Evolutionary conservation across 30 jellyfish, hydroid and myxozoan species (phyloP).

Genomic region (Hydra vulgaris): DNA sequence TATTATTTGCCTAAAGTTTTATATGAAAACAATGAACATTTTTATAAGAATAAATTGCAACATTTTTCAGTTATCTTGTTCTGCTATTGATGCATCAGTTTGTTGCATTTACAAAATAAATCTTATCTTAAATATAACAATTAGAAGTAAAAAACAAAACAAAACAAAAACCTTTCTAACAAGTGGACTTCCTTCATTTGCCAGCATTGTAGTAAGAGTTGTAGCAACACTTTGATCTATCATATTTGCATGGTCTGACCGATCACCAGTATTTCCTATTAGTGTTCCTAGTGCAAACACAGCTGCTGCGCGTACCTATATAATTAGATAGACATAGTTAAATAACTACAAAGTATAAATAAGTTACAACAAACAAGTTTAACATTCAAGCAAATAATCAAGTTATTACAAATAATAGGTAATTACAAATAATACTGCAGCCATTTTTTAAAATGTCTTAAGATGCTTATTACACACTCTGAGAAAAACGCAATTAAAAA

Average conservation of each 20-base stretch:
- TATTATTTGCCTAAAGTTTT: no score
- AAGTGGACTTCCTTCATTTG: constrained; percentile 96
- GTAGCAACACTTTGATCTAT: constrained; percentile 96
- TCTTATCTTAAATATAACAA: not conserved
- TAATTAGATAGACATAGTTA: not conserved
- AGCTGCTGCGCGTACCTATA: constrained; percentile 96
- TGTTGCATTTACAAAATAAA: no score
- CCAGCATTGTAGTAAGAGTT: constrained; percentile 62
- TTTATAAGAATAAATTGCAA: no score
- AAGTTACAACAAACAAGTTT: not conserved
- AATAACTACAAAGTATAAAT: not conserved
- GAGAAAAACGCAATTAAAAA: no score
- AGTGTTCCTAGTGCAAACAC: constrained; percentile 86
- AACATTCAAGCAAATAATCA: not conserved
- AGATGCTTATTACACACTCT: no score
- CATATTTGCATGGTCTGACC: constrained; percentile 98
- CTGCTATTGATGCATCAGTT: no score
- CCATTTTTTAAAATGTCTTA: no score
- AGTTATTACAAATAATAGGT: no score
- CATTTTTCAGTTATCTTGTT: no score
- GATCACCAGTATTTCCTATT: constrained; percentile 90
- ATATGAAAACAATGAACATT: no score
- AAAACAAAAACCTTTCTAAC: constrained; percentile 62
- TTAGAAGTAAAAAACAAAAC: not conserved
- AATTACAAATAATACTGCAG: no score